A percentile compares a stretch with the other conserved stretches of the same genome.
phyloP scores from a whole-genome alignment of 2,888 invertebrate species.

The Phyllotreta striolata region DNA sequence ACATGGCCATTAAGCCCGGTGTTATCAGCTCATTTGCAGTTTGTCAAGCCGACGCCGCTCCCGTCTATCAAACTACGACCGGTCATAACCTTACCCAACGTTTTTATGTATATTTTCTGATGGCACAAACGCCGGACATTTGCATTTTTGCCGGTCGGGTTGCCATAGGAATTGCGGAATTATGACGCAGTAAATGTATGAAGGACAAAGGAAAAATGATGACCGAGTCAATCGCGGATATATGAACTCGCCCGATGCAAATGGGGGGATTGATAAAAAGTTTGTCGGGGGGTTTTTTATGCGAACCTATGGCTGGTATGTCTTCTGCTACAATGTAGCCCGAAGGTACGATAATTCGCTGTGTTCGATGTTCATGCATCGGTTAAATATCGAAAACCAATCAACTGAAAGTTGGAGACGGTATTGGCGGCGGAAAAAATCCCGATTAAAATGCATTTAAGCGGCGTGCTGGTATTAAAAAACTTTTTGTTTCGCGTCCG shows the following conservation, averaged over 20 bases:
- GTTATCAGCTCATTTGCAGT: slow-evolving; percentile 40
- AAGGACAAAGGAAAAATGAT: slow-evolving; percentile 29
- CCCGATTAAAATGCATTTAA: slow-evolving; percentile 7
- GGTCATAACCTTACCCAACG: slow-evolving; percentile 38
- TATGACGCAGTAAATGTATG: slow-evolving; percentile 27
- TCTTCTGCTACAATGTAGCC: slow-evolving; percentile 1
- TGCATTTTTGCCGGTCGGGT: slow-evolving; percentile 27
- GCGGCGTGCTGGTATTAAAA: slow-evolving; percentile 24
- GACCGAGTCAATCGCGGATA: slow-evolving; percentile 25
- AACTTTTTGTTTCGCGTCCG: slow-evolving; percentile 28
- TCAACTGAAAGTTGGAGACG: too few relatives aligned
- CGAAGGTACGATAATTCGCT: not conserved
- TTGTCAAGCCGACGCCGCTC: slow-evolving; percentile 33
- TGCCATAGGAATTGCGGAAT: slow-evolving; percentile 29
- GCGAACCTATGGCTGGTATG: not conserved
- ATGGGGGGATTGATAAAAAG: slow-evolving; percentile 16
- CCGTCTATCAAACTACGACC: slow-evolving; percentile 39
- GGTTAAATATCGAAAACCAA: not conserved
- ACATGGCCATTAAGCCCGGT: slow-evolving; percentile 34
- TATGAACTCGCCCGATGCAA: slow-evolving; percentile 27
- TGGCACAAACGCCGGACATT: slow-evolving; percentile 24
- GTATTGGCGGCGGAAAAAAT: not conserved
- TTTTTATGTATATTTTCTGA: slow-evolving; percentile 26
- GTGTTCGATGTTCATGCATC: not conserved
- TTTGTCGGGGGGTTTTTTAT: not conserved